Evolutionary conservation across 2,113 vertebrate genomes (phyloP).

Genomic region (Mionectes macconnelli): DNA sequence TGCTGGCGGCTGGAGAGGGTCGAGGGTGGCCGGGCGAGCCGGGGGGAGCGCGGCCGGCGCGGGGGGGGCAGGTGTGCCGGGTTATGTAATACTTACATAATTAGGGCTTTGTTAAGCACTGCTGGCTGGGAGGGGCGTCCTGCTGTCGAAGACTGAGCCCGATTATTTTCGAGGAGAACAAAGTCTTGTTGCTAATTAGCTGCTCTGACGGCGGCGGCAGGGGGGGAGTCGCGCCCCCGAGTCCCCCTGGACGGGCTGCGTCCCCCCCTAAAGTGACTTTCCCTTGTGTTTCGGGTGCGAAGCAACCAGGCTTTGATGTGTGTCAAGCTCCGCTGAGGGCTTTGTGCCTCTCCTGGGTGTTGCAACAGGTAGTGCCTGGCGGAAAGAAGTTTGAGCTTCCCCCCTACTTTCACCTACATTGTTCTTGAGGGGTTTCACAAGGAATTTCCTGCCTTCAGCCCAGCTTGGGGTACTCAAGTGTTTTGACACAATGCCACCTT

Average conservation of each 20-base stretch:
- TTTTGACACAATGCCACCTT: not conserved
- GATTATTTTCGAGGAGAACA: conserved; percentile 32
- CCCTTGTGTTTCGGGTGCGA: not conserved
- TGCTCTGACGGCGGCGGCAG: not conserved
- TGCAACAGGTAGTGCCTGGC: not conserved
- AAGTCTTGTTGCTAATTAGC: conserved; percentile 32
- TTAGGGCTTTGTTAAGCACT: conserved; percentile 66
- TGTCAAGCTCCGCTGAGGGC: fast-evolving
- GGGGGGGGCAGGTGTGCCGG: conserved; percentile 39
- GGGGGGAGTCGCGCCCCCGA: not conserved
- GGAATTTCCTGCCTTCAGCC: not conserved
- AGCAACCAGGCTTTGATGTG: fast-evolving
- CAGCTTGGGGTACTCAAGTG: not conserved
- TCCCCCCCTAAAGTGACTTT: not conserved
- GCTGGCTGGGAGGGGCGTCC: conserved; percentile 43
- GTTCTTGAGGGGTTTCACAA: not conserved
- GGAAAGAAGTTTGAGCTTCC: not conserved
- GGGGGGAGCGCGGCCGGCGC: not conserved
- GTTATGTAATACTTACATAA: conserved; percentile 71
- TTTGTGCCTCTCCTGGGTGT: not conserved
- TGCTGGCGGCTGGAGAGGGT: not conserved
- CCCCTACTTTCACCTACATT: not conserved
- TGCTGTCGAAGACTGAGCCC: conserved; percentile 1
- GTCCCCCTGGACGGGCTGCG: fast-evolving
- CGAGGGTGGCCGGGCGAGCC: not conserved